Evolutionary conservation across 1,140 invertebrate species (phyloP), one percentile per base, ranked within the genome.

Genomic region (Leptinotarsa texana): DNA sequence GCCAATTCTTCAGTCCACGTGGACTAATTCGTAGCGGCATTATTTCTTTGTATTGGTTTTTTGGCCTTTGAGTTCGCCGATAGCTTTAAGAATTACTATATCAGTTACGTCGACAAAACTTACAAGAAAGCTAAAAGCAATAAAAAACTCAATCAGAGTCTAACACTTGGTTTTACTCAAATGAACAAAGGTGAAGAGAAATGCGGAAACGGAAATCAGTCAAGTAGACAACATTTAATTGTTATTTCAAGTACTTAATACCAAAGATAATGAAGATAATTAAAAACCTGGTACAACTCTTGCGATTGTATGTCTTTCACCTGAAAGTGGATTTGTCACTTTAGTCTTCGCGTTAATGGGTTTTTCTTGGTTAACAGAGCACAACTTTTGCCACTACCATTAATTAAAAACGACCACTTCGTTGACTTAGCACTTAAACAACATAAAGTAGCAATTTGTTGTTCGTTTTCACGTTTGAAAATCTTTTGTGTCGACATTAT

Each of bases 321-420:
- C 65, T 67, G 57, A 63, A 48, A 72, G 61, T 72, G 63, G 61
- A 63, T 72, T 72, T 72, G 63, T 72, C 63, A 63, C 71, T 72
- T 63, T 42, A 57, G 51, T 72, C 61, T 61, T 62, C 27, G n/a
- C 51, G 51, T 63, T 63, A 72, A 62, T 72, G 33, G 17, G 18
- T 72, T 72, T 62, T 62, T 72, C 63, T 61, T 72, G 71, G 71
- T 67, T 67, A 67, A 67, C 65, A 67, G 65, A 67, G 65, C 65
- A 27, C 65, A 67, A 67, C 65, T 33, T 24, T 42, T 67, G 42
- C 65, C 24, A 24, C 65, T n/a, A 24, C 11, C 65, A 24, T 27
- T 67, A 67, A 67, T 67, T 67, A 67, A 42, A 67, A 67, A 67
- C 65, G 42, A 42, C 17, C 65, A 27, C 24, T 22, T 63, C 24